A percentile compares a stretch with the other conserved stretches of the same genome.
phyloP scores from a whole-genome alignment of 2,113 vertebrate genomes.

The Chloropsis hardwickii region DNA sequence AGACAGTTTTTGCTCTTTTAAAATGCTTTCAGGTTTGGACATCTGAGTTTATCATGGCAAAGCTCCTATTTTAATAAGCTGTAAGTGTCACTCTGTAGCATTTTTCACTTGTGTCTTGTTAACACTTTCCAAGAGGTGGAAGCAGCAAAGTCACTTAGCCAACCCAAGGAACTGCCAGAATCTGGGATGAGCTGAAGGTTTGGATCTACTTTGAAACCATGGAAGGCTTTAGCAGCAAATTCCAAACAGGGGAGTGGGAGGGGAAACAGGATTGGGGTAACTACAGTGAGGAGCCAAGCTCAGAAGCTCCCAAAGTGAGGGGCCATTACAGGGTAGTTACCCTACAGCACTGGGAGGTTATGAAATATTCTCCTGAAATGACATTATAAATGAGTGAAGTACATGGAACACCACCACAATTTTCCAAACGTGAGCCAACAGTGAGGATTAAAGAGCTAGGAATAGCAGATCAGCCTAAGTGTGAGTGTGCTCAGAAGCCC shows the following conservation, averaged over 20 bases:
- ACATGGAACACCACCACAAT: background rate
- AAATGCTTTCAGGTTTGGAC: background rate
- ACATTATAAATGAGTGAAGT: background rate
- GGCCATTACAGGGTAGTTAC: background rate
- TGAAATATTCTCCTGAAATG: background rate
- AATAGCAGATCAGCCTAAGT: background rate
- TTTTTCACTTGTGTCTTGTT: background rate
- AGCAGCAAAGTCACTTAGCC: background rate
- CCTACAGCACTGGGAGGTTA: background rate
- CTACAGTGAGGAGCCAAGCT: background rate
- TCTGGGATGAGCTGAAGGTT: background rate
- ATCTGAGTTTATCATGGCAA: background rate
- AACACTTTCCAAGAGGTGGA: background rate
- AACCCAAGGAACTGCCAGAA: background rate
- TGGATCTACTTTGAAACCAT: background rate
- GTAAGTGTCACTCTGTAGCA: background rate
- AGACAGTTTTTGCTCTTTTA: constrained; percentile 25
- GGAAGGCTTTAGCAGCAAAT: background rate
- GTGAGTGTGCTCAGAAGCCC: background rate
- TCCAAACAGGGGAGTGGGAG: background rate
- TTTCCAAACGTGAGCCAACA: background rate
- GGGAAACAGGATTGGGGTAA: background rate
- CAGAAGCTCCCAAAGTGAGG: background rate
- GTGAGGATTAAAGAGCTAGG: background rate
- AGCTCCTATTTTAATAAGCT: background rate